Conservation (phyloP, 2,113 vertebrate species). For the Xenopus borealis region DNA sequence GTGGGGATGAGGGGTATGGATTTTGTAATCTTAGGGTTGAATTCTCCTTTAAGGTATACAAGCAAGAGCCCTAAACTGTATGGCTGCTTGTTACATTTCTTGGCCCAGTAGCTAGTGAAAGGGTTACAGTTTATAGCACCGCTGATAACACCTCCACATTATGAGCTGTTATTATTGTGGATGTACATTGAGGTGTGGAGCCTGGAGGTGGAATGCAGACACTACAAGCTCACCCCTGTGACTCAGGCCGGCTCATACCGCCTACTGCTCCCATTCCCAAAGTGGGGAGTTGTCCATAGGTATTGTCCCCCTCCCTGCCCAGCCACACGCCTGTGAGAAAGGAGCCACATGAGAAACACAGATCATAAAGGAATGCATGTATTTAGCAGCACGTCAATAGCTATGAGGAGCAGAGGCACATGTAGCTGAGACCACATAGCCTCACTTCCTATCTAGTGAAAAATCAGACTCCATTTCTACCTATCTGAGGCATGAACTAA, state of each 20-base stretch:
- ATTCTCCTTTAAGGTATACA: background rate
- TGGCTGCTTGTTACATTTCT: background rate
- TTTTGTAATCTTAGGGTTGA: too few relatives aligned
- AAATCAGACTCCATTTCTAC: too few relatives aligned
- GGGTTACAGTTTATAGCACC: conserved; percentile 4
- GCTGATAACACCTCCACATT: conserved; percentile 13
- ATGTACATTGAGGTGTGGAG: conserved; percentile 30
- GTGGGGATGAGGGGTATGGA: too few relatives aligned
- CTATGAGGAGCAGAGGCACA: too few relatives aligned
- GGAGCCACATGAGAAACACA: conserved; percentile 20
- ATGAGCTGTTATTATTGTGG: conserved; percentile 19
- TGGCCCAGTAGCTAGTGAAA: background rate
- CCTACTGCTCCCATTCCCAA: conserved; percentile 43
- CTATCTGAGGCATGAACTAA: too few relatives aligned
- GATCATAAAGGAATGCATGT: conserved; percentile 21
- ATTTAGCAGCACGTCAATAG: background rate
- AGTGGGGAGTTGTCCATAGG: conserved; percentile 35
- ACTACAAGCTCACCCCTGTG: conserved; percentile 20
- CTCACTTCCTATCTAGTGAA: too few relatives aligned
- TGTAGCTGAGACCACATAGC: too few relatives aligned
- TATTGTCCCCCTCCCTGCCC: conserved; percentile 9
- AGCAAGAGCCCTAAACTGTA: background rate
- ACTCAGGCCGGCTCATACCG: conserved; percentile 12
- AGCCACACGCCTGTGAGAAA: conserved; percentile 23
- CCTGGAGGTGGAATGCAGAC: conserved; percentile 25